Percentiles rank a stretch among this genome's conserved stretches.
phyloP scores from a whole-genome alignment of 2,797 vertebrate genomes.

The Gymnothorax javanicus region DNA sequence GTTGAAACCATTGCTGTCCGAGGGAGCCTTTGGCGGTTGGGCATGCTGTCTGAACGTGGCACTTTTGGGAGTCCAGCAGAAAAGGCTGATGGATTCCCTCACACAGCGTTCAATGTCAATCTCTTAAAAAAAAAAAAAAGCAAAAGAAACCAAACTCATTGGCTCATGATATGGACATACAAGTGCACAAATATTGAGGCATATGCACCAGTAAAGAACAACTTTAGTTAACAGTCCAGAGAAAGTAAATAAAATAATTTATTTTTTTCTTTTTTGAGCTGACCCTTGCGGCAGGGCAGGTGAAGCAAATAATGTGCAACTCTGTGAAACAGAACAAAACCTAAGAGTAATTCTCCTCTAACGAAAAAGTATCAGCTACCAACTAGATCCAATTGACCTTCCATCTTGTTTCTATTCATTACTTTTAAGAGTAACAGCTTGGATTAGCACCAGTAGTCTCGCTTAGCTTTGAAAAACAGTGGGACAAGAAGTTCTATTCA shows the following conservation, averaged over 20 bases:
- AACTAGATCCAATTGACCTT: constrained; percentile 51
- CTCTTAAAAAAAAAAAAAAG: constrained; percentile 69
- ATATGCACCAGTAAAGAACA: background rate
- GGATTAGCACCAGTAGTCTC: constrained; percentile 32
- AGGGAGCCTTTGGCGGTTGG: constrained; percentile 74
- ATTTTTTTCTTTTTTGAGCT: background rate
- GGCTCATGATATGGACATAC: background rate
- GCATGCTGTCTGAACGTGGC: constrained; percentile 92
- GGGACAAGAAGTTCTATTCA: background rate
- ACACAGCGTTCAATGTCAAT: constrained; percentile 97
- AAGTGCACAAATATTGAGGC: background rate
- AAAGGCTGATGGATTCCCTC: constrained; percentile 93
- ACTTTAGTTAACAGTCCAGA: background rate
- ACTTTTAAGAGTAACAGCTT: constrained; percentile 37
- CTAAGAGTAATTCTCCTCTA: background rate
- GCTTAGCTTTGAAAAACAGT: constrained; percentile 13
- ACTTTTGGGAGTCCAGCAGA: constrained; percentile 95
- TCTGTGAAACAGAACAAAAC: background rate
- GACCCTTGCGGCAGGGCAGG: constrained; percentile 31
- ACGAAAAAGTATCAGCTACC: constrained; percentile 1
- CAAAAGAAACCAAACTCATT: background rate
- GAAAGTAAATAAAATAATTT: background rate
- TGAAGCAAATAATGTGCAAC: constrained; percentile 41
- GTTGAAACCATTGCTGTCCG: constrained; percentile 66
- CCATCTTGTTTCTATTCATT: constrained; percentile 46